A percentile compares a stretch with the other conserved stretches of the same genome.
Conservation (phyloP, 2,888 invertebrate species). For the Stomorhina lunata region DNA sequence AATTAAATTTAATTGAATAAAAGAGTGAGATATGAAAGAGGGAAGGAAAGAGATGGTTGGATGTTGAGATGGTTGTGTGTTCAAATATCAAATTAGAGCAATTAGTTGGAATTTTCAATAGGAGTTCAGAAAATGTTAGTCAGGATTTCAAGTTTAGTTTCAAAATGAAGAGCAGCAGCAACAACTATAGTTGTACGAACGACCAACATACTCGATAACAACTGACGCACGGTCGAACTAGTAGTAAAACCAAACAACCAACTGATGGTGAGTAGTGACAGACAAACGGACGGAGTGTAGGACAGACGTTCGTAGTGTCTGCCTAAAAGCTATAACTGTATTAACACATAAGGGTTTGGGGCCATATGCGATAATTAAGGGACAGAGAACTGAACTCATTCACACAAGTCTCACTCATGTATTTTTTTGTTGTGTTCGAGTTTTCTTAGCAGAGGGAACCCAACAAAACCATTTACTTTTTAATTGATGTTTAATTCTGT, state of each 20-base stretch:
- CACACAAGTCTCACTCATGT: neutral
- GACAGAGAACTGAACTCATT: neutral
- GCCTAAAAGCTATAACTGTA: slow-evolving; percentile 7
- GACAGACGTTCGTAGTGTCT: neutral
- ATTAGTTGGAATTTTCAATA: slow-evolving; percentile 64
- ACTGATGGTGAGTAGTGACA: neutral
- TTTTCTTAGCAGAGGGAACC: slow-evolving; percentile 7
- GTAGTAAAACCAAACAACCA: neutral
- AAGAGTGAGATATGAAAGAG: neutral
- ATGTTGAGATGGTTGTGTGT: too few species aligned
- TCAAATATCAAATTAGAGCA: slow-evolving; percentile 55
- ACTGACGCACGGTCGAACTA: neutral
- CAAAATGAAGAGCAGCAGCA: slow-evolving; percentile 1
- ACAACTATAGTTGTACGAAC: neutral
- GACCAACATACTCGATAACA: neutral
- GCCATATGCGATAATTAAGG: neutral
- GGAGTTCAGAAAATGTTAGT: slow-evolving; percentile 48
- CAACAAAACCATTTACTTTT: slow-evolving; percentile 31
- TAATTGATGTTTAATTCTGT: slow-evolving; percentile 61
- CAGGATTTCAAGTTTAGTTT: slow-evolving; percentile 53
- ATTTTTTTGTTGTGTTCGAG: neutral
- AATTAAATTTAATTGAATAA: slow-evolving; percentile 39
- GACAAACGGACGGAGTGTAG: neutral
- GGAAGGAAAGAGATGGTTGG: slow-evolving; percentile 1
- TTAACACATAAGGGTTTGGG: slow-evolving; percentile 8